phyloP scores from a whole-genome alignment of 2,113 vertebrate species.

The Furnarius figulus region DNA sequence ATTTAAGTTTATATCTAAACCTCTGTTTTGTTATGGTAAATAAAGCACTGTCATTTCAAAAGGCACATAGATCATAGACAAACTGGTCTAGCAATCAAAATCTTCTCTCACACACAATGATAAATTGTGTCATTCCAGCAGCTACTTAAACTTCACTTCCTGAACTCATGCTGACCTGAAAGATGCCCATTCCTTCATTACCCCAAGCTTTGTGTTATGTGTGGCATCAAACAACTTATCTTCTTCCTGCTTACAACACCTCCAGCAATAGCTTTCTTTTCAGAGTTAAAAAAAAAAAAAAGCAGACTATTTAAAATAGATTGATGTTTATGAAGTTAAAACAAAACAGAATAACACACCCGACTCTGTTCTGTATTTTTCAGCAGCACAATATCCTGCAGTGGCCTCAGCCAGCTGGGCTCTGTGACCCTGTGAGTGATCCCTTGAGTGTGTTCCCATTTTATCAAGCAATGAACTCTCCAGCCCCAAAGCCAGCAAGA shows the following conservation, averaged over 20 bases:
- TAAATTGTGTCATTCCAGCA: slow-evolving; percentile 11
- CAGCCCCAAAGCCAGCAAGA: slow-evolving; percentile 4
- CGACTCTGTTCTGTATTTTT: not conserved
- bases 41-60: slow-evolving; percentile 20
- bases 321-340: not conserved
- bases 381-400: not conserved
- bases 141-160: slow-evolving; percentile 20
- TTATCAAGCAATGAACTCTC: slow-evolving; percentile 6
- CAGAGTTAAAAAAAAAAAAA: not conserved
- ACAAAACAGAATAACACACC: not conserved
- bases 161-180: slow-evolving; percentile 5
- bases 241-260: slow-evolving; percentile 34
- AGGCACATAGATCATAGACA: not conserved
- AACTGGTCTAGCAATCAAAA: slow-evolving; percentile 3
- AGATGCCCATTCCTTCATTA: slow-evolving; percentile 15
- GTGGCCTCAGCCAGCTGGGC: slow-evolving; percentile 14
- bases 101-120: not conserved
- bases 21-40: not conserved
- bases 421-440: not conserved
- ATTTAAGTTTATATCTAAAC: not conserved
- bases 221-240: not conserved
- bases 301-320: not conserved
- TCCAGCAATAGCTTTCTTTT: not conserved
- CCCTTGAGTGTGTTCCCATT: slow-evolving; percentile 13
- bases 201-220: not conserved